Evolutionary conservation across 2,888 invertebrate species (phyloP).

Genomic region (Epinotia ramella): DNA sequence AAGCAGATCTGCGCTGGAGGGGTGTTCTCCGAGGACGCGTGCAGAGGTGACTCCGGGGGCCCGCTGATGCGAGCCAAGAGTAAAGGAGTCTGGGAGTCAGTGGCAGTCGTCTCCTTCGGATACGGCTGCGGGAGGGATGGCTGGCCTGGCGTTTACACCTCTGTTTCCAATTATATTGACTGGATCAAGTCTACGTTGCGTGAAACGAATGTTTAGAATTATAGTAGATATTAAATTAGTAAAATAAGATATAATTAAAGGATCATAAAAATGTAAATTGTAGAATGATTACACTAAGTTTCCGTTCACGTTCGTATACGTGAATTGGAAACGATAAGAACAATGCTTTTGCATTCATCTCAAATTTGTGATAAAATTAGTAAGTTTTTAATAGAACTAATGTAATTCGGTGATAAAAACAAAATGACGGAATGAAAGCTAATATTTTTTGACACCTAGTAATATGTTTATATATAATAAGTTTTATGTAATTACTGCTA

Average conservation of each 20-base stretch:
- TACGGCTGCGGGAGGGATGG: conserved; percentile 87
- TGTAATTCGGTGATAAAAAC: not conserved
- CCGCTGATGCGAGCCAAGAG: conserved; percentile 87
- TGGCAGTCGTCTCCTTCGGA: conserved; percentile 89
- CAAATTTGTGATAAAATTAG: conserved; percentile 8
- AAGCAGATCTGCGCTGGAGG: conserved; percentile 90
- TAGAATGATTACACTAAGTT: not conserved
- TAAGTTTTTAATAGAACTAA: not conserved
- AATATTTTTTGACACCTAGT: too few species aligned
- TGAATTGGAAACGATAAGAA: not conserved
- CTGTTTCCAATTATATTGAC: conserved; percentile 84
- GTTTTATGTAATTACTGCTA: too few species aligned
- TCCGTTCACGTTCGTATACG: not conserved
- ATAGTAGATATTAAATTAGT: conserved; percentile 26
- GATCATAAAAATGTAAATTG: not conserved
- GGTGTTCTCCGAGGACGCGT: conserved; percentile 88
- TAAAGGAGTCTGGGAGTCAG: conserved; percentile 83
- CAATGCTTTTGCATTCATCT: conserved; percentile 12
- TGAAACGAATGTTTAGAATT: conserved; percentile 61
- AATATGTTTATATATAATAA: too few species aligned
- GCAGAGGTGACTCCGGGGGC: conserved; percentile 91
- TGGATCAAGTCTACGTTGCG: conserved; percentile 85
- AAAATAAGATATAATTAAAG: not conserved
- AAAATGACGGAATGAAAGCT: too few species aligned
- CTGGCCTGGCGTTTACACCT: conserved; percentile 89